Base-by-base conservation (phyloP, 2,113 vertebrate species). In the Mirza zaza region DNA sequence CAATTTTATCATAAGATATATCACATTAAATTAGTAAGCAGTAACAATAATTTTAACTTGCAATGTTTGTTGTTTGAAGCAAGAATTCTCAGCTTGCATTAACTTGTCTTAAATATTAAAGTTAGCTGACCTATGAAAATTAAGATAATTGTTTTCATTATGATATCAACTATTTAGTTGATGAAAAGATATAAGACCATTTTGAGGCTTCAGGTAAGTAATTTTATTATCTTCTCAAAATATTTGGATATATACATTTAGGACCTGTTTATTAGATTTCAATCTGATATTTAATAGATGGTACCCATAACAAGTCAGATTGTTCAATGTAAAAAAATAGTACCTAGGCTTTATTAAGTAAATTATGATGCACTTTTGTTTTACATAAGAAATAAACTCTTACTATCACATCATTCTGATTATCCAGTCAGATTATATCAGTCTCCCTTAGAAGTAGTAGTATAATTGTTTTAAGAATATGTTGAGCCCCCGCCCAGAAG, bases 241-340 rank as follows among this genome's bases (percentile, higher is more conserved):
- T 61, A 89, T 67, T 63, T 85, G 71, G 59, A 59, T 65, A 55
- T 0, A 34, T 48, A 15, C 20, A 6, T 34, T 67, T 92, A 45
- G 20, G 12, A 34, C 9, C 27, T 59, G 6, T 91, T 75, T 48
- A 96, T 94, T 84, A 84, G n/a, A 81, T 87, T 34, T 71, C 34
- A 95, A 39, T 67, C 7, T 89, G 36, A 92, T 1, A 25, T 87
- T 96, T 87, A 89, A 92, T 80, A 96, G 55, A 59, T 75, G 36
- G 8, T 1, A 39, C 1, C 3, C 67, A 42, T 80, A 61, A 83
- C 8, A 87, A 61, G 73, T 61, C 21, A 81, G 8, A 75, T 45
- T 36, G 21, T 84, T 79, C 45, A 85, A 39, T 61, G 21, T 67
- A 52, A 84, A 81, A 6, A 80, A 85, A 73, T 80, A 76, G 8